Conservation (phyloP, 2,797 vertebrate genomes). For the Lepilemur septentrionalis region DNA sequence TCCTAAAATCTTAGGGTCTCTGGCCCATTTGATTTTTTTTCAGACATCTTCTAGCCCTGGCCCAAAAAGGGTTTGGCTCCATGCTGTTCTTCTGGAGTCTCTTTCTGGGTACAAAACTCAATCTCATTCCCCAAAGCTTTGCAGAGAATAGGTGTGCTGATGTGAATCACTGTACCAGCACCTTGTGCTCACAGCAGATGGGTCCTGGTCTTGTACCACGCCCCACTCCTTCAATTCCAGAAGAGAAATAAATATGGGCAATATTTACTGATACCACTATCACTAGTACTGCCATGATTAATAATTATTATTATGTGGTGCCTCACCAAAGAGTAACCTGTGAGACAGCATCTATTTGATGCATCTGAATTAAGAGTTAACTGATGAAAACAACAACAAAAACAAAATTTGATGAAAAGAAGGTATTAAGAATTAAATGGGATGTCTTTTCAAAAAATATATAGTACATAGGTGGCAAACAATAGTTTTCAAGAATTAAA, state of each 20-base stretch:
- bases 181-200: neutral
- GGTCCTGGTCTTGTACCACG: neutral
- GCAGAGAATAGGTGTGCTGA: neutral
- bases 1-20: neutral
- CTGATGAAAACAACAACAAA: neutral
- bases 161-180: neutral
- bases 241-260: neutral
- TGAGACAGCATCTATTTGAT: neutral
- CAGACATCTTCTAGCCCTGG: neutral
- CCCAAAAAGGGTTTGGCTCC: neutral
- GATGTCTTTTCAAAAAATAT: slow-evolving; percentile 17
- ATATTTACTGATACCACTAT: neutral
- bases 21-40: neutral
- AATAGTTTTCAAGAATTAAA: neutral
- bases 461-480: neutral
- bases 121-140: neutral
- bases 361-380: neutral
- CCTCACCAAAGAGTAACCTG: neutral
- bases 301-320: neutral
- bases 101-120: neutral
- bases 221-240: neutral
- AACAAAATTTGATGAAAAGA: neutral
- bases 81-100: neutral
- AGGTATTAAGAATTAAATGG: neutral
- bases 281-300: neutral